Percentiles rank a stretch among this genome's conserved stretches.
Evolutionary conservation across 2,888 invertebrate genomes (phyloP).

Genomic region (Zootermopsis nevadensis): DNA sequence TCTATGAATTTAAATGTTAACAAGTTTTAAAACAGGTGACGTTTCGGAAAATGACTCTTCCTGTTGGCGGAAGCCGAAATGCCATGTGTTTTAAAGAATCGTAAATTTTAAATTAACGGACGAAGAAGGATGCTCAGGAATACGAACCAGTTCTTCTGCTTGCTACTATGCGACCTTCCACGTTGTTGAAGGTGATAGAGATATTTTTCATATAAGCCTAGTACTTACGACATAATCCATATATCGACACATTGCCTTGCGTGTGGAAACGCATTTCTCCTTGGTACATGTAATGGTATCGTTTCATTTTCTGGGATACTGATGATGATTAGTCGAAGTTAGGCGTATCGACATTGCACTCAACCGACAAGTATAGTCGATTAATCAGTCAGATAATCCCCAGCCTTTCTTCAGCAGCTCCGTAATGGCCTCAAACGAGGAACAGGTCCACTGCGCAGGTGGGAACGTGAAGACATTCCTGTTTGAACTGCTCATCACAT

Average conservation of each 20-base stretch:
- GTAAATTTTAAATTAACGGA: no score
- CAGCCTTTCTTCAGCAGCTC: not conserved
- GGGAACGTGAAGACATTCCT: not conserved
- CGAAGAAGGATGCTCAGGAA: no score
- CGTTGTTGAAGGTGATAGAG: no score
- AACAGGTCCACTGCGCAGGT: not conserved
- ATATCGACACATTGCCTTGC: not conserved
- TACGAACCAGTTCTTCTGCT: no score
- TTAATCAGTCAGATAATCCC: slow-evolving; percentile 8
- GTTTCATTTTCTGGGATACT: not conserved
- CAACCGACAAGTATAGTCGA: slow-evolving; percentile 6
- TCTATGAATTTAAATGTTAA: no score
- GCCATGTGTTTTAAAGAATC: no score
- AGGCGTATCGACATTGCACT: slow-evolving; percentile 27
- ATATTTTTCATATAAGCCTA: no score
- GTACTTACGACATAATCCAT: no score
- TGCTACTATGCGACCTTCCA: no score
- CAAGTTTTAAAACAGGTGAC: no score
- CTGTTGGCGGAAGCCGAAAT: no score
- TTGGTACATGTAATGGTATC: not conserved
- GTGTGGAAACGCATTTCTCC: not conserved
- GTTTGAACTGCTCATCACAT: not conserved
- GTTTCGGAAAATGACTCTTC: no score
- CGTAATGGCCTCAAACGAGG: not conserved
- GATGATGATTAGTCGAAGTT: slow-evolving; percentile 21